Conservation (phyloP, 2,888 invertebrate species). For the Tetanocera ferruginea region DNA sequence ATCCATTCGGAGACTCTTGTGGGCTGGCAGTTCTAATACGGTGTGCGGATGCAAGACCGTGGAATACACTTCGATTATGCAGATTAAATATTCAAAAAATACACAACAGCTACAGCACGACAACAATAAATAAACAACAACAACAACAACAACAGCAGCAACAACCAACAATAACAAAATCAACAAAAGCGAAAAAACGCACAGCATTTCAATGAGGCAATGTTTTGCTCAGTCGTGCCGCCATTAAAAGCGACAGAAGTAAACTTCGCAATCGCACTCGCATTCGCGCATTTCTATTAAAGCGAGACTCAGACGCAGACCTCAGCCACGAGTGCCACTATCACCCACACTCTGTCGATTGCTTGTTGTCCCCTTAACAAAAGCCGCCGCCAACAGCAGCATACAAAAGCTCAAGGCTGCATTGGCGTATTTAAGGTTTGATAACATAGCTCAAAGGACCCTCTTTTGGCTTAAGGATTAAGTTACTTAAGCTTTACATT, state of each 20-base stretch:
- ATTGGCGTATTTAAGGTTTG: no score
- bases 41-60: neutral
- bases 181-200: slow-evolving; percentile 33
- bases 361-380: neutral
- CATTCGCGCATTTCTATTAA: neutral
- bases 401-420: no score
- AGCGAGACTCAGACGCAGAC: neutral
- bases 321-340: neutral
- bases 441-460: no score
- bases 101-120: slow-evolving; percentile 45
- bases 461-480: no score
- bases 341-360: neutral
- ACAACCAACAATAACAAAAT: slow-evolving; percentile 25
- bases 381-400: no score
- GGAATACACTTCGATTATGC: slow-evolving; percentile 53
- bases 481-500: no score
- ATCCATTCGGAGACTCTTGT: neutral
- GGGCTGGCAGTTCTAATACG: neutral
- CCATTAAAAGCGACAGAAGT: neutral
- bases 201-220: slow-evolving; percentile 39
- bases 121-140: slow-evolving; percentile 43
- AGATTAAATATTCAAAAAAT: slow-evolving; percentile 55
- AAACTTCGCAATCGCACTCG: neutral
- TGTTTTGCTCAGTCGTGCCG: slow-evolving; percentile 2
- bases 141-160: slow-evolving; percentile 3